A percentile compares a stretch with the other conserved stretches of the same genome.
Evolutionary conservation across 2,113 vertebrate genomes (phyloP).

Genomic region (Gobius niger): DNA sequence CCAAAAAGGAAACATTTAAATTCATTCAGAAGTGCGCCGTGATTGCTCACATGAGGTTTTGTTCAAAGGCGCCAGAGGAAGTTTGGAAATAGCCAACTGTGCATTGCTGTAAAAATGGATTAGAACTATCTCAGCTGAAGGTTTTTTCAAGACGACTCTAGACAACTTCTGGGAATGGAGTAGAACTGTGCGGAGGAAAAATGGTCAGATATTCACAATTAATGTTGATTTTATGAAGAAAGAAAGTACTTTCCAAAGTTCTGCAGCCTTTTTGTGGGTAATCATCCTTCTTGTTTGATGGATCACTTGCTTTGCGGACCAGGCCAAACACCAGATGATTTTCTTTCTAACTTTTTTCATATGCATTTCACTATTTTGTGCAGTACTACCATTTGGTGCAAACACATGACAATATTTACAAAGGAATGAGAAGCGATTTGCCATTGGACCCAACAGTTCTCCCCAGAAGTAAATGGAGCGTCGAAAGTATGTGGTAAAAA

Average conservation of each 20-base stretch:
- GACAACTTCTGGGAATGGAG: too few relatives aligned
- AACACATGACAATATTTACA: constrained; percentile 72
- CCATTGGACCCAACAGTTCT: neutral
- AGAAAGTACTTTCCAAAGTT: too few relatives aligned
- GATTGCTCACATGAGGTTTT: neutral
- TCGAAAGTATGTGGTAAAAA: constrained; percentile 12
- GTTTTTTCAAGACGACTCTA: neutral
- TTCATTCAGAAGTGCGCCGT: constrained; percentile 9
- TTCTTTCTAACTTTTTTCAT: neutral
- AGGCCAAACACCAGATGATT: neutral
- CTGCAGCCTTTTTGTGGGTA: too few relatives aligned
- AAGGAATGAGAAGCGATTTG: constrained; percentile 22
- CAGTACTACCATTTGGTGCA: constrained; percentile 30
- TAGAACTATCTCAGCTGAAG: neutral
- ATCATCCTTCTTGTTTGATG: too few relatives aligned
- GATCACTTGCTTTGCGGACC: too few relatives aligned
- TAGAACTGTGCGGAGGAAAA: too few relatives aligned
- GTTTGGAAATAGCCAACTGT: constrained; percentile 1
- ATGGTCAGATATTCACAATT: too few relatives aligned
- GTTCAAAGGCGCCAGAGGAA: constrained; percentile 6
- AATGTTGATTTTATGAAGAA: too few relatives aligned
- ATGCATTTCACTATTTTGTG: constrained; percentile 2
- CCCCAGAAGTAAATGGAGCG: constrained; percentile 14
- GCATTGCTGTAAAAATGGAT: neutral
- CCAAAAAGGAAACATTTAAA: neutral